Evolutionary conservation across 2,113 vertebrate species (phyloP).

Genomic region (Chrysemys picta): DNA sequence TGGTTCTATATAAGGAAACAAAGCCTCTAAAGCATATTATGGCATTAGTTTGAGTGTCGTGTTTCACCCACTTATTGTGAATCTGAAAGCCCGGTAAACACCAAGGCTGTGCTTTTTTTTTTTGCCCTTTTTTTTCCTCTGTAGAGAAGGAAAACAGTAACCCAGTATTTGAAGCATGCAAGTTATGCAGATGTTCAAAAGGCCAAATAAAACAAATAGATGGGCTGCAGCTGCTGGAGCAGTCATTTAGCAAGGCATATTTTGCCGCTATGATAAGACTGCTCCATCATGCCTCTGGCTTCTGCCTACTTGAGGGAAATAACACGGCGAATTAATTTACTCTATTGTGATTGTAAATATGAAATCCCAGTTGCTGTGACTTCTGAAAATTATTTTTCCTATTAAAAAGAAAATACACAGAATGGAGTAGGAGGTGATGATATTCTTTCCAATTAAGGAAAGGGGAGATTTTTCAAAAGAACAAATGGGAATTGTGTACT

Average conservation of each 20-base stretch:
- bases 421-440: background rate
- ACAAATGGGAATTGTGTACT: background rate
- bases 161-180: background rate
- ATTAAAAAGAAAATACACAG: background rate
- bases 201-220: background rate
- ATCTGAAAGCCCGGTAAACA: background rate
- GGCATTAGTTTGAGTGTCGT: background rate
- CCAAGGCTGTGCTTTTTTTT: background rate
- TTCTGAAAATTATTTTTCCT: background rate
- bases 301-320: background rate
- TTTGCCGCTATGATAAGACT: background rate
- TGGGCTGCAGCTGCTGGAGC: background rate
- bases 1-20: background rate
- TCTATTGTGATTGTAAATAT: background rate
- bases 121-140: background rate
- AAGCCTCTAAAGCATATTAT: background rate
- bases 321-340: background rate
- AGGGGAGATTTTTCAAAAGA: background rate
- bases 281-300: background rate
- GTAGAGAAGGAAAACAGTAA: background rate
- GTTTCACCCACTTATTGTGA: conserved; percentile 19
- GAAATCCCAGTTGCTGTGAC: background rate
- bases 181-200: background rate
- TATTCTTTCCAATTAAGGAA: background rate
- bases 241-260: background rate